Conservation (phyloP, 2,888 invertebrate genomes). For the Plusia festucae region DNA sequence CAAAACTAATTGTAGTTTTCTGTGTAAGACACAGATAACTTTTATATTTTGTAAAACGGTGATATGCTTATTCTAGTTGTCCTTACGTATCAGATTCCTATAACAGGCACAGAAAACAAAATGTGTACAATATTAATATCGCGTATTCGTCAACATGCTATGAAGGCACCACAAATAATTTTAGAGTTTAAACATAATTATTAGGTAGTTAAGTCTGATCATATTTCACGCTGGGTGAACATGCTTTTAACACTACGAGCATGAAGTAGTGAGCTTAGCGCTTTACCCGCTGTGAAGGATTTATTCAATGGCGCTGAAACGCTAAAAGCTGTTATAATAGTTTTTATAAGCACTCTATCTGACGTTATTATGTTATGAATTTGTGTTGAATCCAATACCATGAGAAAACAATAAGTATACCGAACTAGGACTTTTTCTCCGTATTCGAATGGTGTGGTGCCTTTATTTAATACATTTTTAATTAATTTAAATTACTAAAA, state of each 20-base stretch:
- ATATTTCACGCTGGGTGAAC: constrained; percentile 21
- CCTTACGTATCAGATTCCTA: too few species aligned
- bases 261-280: constrained; percentile 25
- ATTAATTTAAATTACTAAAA: too few species aligned
- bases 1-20: too few species aligned
- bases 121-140: not conserved
- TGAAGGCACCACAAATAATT: not conserved
- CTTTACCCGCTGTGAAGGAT: constrained; percentile 20
- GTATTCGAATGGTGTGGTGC: too few species aligned
- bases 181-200: not conserved
- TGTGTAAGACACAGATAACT: too few species aligned
- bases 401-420: too few species aligned
- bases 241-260: constrained; percentile 22
- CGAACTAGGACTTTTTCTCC: too few species aligned
- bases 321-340: constrained; percentile 46
- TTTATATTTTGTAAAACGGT: too few species aligned
- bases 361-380: constrained; percentile 5
- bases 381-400: not conserved
- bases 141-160: too few species aligned
- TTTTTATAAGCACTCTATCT: constrained; percentile 37
- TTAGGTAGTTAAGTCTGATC: not conserved
- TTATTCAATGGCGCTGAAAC: constrained; percentile 44
- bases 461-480: too few species aligned
- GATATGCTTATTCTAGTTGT: too few species aligned
- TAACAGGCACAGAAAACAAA: too few species aligned